Base-by-base conservation (phyloP, 2,888 invertebrate genomes). In the Axea sp. region DNA sequence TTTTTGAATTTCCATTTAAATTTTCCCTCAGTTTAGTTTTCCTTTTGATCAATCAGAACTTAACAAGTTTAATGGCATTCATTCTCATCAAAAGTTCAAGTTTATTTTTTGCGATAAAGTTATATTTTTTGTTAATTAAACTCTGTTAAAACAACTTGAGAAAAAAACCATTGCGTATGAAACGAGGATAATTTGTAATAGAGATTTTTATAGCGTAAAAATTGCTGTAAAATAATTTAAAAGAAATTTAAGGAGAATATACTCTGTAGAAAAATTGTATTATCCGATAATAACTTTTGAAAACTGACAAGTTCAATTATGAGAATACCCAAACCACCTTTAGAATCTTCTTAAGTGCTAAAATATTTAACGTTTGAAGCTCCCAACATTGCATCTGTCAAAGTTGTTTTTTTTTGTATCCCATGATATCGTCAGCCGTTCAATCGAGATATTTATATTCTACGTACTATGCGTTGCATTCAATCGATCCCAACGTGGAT, bases 381-480 rank as follows among this genome's bases (percentile, higher is more conserved):
- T 24, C 7, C 1, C 5, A 24, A 24, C 2, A 7, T 1, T 14
- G 7, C 33, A 14, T 14, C 12, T 6, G 15, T 5, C 43, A 6
- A 14, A 19, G 2, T 43, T 11, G 2, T 19, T 57, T 12, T 19
- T 41, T 26, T 1, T 26, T 1, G 8, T 55, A 28, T 9, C 35
- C 26, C 7, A 15, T 28, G 15, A 39, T 28, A 28, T 26, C 39
- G 14, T 30, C 35, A 11, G 33, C 11, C 31, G 11, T 28, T 47
- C 31, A 41, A 39, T 39, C 7, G 24, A 39, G 31, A 49, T 62
- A 62, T 62, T 49, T 49, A 41, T 31, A 49, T 41, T 15, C 28
- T 41, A 7, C 39, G 30, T 12, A 26, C 19, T 30, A n/a, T 31
- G 15, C 43, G 26, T 19, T 15, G 39, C 5, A 19, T 55, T 22